Conservation (phyloP, 2,888 invertebrate species). For the Lissocephala sabroskyi region DNA sequence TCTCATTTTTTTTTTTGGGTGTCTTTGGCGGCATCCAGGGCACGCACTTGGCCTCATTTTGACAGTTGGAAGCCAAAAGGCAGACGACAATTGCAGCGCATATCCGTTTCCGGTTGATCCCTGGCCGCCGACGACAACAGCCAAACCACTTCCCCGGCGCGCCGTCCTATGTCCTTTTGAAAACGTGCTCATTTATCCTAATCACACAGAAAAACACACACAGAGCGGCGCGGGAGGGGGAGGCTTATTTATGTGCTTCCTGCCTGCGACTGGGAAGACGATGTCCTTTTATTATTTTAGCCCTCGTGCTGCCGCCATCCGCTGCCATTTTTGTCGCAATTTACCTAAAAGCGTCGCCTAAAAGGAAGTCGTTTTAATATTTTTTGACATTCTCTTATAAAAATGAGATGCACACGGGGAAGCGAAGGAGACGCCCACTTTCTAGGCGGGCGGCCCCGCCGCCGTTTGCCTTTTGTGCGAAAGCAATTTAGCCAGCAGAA, state of each 20-base stretch:
- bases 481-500: too few relatives aligned
- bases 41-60: conserved; percentile 7
- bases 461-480: too few relatives aligned
- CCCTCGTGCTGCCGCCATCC: conserved; percentile 32
- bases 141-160: neutral
- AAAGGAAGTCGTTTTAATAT: conserved; percentile 59
- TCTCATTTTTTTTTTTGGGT: neutral
- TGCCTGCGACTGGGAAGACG: conserved; percentile 55
- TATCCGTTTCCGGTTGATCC: conserved; percentile 52
- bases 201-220: conserved; percentile 28
- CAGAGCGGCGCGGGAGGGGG: neutral
- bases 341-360: conserved; percentile 61
- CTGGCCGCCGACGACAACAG: neutral
- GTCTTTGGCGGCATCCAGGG: conserved; percentile 2
- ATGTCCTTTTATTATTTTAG: conserved; percentile 60
- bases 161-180: conserved; percentile 52
- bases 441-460: too few relatives aligned
- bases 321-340: conserved; percentile 64
- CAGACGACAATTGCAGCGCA: conserved; percentile 60
- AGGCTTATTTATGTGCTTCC: conserved; percentile 43
- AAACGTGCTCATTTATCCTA: conserved; percentile 61
- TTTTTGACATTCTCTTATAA: conserved; percentile 31
- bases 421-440: too few relatives aligned
- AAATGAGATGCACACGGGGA: conserved; percentile 24
- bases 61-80: conserved; percentile 20